A percentile compares a stretch with the other conserved stretches of the same genome.
These are phyloP conservation scores for Muscicapa adusta DNA, from an alignment of 2,113 vertebrate genomes.

Conservation along the genomic window DNA sequence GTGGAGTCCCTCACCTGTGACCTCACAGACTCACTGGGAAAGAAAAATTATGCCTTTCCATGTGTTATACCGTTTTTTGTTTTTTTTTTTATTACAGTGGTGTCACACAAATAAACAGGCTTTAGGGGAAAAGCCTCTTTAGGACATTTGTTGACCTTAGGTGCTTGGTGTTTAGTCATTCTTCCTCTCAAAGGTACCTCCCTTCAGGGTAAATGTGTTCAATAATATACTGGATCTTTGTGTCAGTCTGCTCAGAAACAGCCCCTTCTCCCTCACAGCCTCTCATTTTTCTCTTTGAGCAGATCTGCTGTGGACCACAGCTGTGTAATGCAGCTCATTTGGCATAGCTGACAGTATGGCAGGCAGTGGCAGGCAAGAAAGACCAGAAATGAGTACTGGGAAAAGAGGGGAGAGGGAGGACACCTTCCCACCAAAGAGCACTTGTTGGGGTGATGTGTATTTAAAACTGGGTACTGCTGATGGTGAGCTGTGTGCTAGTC, in stretches of 20 bases:
- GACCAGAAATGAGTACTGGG: background rate
- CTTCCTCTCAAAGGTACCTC: background rate
- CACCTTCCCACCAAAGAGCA: background rate
- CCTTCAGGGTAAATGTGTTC: background rate
- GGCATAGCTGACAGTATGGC: background rate
- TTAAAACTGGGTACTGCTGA: background rate
- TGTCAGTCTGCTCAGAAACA: background rate
- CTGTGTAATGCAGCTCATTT: accelerated
- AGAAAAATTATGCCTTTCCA: background rate
- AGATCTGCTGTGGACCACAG: background rate
- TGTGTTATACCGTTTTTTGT: background rate
- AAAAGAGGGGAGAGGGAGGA: background rate
- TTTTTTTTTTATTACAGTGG: background rate
- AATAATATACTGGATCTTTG: background rate
- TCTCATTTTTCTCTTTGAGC: background rate
- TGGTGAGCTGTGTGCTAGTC: background rate
- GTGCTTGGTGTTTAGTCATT: background rate
- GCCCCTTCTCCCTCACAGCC: background rate
- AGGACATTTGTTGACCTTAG: background rate
- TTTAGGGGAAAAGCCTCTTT: background rate
- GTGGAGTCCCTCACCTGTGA: background rate
- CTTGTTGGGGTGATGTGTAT: background rate
- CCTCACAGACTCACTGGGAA: background rate
- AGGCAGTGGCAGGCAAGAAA: background rate
- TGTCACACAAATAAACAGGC: background rate